Conservation (phyloP, 2,888 invertebrate genomes). For the Metalampra italica region DNA sequence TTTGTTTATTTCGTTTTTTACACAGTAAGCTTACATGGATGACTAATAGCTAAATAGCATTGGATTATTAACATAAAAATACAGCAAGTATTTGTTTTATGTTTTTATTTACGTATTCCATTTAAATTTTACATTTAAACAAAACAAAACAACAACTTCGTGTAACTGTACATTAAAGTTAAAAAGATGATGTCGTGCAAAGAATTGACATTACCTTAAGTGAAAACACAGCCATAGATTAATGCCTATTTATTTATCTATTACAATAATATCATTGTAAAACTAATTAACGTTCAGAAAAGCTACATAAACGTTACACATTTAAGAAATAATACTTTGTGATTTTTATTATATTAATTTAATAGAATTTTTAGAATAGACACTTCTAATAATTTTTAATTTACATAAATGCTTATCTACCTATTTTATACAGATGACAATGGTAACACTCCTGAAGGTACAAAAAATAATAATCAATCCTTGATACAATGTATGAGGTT, state of each 20-base stretch:
- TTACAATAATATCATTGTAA: slow-evolving; percentile 20
- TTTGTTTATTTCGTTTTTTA: no score
- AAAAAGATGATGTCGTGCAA: slow-evolving; percentile 70
- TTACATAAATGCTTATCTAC: slow-evolving; percentile 10
- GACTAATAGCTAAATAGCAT: no score
- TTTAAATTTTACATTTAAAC: slow-evolving; percentile 59
- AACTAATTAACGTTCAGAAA: slow-evolving; percentile 41
- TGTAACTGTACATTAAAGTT: slow-evolving; percentile 65
- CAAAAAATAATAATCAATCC: slow-evolving; percentile 43
- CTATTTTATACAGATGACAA: slow-evolving; percentile 11
- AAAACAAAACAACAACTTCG: slow-evolving; percentile 49
- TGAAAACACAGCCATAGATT: slow-evolving; percentile 77
- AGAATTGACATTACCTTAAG: slow-evolving; percentile 76
- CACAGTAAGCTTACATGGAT: no score
- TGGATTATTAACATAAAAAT: no score
- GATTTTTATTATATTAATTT: slow-evolving; percentile 18
- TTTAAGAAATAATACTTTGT: slow-evolving; percentile 22
- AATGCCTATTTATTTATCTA: slow-evolving; percentile 44
- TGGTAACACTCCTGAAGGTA: slow-evolving; percentile 35
- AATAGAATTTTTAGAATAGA: slow-evolving; percentile 2
- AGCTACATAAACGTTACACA: slow-evolving; percentile 28
- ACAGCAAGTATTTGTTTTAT: slow-evolving; percentile 27
- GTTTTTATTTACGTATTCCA: slow-evolving; percentile 72
- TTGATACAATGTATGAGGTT: slow-evolving; percentile 28
- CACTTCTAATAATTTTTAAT: slow-evolving; percentile 5